Evolutionary conservation across 2,888 invertebrate species (phyloP).

Genomic region (Leucania comma): DNA sequence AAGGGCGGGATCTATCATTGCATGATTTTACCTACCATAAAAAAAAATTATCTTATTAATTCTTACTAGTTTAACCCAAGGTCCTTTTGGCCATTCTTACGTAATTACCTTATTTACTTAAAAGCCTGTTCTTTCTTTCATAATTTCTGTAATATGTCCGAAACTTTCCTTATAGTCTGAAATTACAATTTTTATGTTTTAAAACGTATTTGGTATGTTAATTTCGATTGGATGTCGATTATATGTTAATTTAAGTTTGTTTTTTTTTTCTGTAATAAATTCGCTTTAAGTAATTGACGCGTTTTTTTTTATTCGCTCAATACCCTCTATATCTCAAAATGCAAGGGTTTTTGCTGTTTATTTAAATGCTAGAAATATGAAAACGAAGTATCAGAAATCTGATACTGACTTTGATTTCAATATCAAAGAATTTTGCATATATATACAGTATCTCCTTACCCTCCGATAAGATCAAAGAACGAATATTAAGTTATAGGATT

Average conservation of each 20-base stretch:
- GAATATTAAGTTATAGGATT: slow-evolving; percentile 6
- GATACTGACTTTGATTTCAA: slow-evolving; percentile 24
- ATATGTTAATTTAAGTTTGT: slow-evolving; percentile 37
- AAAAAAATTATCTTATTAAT: slow-evolving; percentile 43
- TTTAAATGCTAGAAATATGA: not conserved
- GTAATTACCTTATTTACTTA: slow-evolving; percentile 53
- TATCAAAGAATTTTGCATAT: slow-evolving; percentile 41
- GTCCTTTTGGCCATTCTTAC: slow-evolving; percentile 36
- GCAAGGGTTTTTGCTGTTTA: not conserved
- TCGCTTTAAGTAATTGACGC: slow-evolving; percentile 5
- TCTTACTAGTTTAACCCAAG: slow-evolving; percentile 54
- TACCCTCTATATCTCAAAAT: not conserved
- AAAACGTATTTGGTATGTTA: slow-evolving; percentile 44
- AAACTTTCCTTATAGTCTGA: slow-evolving; percentile 41
- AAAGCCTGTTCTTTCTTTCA: slow-evolving; percentile 36
- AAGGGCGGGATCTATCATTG: too few species aligned
- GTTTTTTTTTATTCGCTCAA: slow-evolving; percentile 28
- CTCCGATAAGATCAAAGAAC: slow-evolving; percentile 23
- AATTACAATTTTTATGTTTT: slow-evolving; percentile 56
- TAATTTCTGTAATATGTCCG: slow-evolving; percentile 35
- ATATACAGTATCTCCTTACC: slow-evolving; percentile 19
- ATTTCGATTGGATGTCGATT: slow-evolving; percentile 34
- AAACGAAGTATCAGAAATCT: not conserved
- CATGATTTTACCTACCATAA: too few species aligned
- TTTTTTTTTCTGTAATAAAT: slow-evolving; percentile 34